Evolutionary conservation across 2,797 vertebrate genomes (phyloP).

Genomic region (Sparus aurata): DNA sequence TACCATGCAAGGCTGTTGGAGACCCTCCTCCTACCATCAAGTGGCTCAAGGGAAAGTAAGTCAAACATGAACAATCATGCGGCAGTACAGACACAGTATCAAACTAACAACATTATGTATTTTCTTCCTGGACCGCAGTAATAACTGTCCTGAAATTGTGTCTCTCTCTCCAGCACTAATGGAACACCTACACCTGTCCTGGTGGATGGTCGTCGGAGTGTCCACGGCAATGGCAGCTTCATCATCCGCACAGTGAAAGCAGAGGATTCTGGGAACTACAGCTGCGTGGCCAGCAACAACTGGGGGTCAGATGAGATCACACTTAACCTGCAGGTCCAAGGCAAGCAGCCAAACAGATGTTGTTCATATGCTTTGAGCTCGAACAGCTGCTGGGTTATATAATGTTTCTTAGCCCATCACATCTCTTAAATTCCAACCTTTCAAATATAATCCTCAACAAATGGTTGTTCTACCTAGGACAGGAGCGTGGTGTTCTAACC

Average conservation of each 20-base stretch:
- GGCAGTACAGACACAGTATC: background rate
- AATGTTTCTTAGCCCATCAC: background rate
- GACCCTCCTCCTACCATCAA: conserved; percentile 96
- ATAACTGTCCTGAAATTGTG: background rate
- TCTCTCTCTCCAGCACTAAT: conserved; percentile 86
- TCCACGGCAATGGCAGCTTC: conserved; percentile 96
- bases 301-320: conserved; percentile 98
- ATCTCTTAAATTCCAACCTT: background rate
- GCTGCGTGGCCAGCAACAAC: conserved; percentile 96
- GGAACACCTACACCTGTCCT: conserved; percentile 95
- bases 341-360: conserved; percentile 69
- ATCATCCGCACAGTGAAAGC: conserved; percentile 98
- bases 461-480: background rate
- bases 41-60: conserved; percentile 99
- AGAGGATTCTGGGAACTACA: conserved; percentile 98
- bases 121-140: background rate
- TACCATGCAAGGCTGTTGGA: conserved; percentile 96
- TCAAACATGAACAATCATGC: conserved; percentile 1
- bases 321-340: conserved; percentile 98
- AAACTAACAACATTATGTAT: background rate
- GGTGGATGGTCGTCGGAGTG: conserved; percentile 93
- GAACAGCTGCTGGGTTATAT: conserved; percentile 8
- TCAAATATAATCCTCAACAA: background rate
- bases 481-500: background rate
- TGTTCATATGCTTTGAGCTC: background rate